Conservation (phyloP, 92 coral and sea anemone species). For the Bergia puertoricense region DNA sequence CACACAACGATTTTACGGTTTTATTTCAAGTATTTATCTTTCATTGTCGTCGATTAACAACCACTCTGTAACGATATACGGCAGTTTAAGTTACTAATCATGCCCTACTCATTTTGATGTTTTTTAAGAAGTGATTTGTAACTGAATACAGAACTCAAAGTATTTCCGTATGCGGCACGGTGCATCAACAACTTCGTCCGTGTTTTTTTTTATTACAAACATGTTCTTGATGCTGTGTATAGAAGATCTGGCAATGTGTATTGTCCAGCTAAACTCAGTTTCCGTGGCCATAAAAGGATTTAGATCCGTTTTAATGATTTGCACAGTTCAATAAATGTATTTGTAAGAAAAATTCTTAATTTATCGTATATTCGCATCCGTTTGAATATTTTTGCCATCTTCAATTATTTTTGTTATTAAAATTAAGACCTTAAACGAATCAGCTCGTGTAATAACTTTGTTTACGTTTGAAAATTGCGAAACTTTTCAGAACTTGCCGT, state of each 20-base stretch:
- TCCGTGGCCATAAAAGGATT: neutral
- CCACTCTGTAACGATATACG: neutral
- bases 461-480: neutral
- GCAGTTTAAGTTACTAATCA: neutral
- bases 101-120: neutral
- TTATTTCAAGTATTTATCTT: too few species aligned
- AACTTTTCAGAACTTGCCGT: neutral
- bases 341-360: neutral
- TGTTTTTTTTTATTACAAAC: neutral
- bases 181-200: too few species aligned
- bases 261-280: neutral
- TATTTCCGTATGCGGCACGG: neutral
- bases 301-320: neutral
- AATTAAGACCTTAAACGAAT: neutral
- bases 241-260: neutral
- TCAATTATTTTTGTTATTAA: neutral
- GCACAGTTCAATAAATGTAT: neutral
- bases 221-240: neutral
- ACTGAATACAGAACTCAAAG: neutral
- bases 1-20: too few species aligned
- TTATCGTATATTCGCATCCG: constrained; percentile 4
- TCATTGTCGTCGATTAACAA: neutral
- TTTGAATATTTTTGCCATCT: neutral
- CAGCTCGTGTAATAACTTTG: neutral
- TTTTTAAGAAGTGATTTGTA: neutral